Evolutionary conservation across 2,888 invertebrate species (phyloP), one percentile per base, ranked within the genome.

Genomic region (Brachyptera putata): DNA sequence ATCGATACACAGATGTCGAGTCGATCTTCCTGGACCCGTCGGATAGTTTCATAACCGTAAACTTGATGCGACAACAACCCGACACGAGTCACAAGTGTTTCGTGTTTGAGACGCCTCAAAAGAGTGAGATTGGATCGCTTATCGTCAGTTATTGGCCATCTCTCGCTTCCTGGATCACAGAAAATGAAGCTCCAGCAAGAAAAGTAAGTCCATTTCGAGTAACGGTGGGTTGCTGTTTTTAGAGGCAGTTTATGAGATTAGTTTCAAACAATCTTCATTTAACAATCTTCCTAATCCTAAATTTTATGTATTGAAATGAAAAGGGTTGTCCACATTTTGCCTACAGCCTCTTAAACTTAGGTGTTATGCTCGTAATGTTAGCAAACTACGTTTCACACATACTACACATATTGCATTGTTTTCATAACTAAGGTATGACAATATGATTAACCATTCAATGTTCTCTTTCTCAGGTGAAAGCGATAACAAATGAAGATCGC

Each of bases 71-170:
- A 62, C 79, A 80, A 65, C 77, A 80, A 66, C 84, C 85, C 48
- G 89, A 75, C 73, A 85, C 83, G 61, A 79, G 80, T 60, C 76
- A 74, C 62, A 76, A 91, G 69, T 95, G 94, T 75, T 95, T 94
- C 74, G 95, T 95, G 16, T 90, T 96, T 69, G 95, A 95, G 74
- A 94, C 94, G 0, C 75, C 83, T 0, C 90, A 92, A 69, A 94
- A 95, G 74, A 86, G 88, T 68, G 95, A 95, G 76, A 92, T 96
- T 50, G 95, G 94, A 0, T 91, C 91, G 69, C 77, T 95, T 48
- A 93, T 95, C 71, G 91, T 94, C 5, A 91, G 93, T 37, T 96
- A 96, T 74, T 93, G 88, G 69, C 93, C 95, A 0, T 80, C 85
- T 7, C 79, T 95, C 55, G 92, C 91, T 1, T 87, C 85, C 63